Conservation (phyloP, 2,797 vertebrate species). For the Falco rusticolus region DNA sequence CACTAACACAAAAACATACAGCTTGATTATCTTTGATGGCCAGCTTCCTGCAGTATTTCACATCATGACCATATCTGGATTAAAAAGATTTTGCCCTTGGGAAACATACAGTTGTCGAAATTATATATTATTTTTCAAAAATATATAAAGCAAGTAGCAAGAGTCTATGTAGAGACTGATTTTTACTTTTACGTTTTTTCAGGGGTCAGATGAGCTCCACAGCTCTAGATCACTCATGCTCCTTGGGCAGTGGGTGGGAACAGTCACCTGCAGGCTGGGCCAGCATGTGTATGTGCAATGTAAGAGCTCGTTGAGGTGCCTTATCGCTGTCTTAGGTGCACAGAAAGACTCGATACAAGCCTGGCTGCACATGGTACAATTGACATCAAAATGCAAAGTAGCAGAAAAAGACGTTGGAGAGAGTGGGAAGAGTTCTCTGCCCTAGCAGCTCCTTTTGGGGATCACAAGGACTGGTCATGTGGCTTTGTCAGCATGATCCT, state of each 20-base stretch:
- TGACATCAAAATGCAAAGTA: neutral
- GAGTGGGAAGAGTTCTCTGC: neutral
- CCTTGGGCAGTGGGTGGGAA: neutral
- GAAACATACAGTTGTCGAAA: neutral
- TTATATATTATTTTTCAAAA: neutral
- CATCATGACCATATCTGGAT: neutral
- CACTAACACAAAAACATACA: neutral
- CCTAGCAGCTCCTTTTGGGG: neutral
- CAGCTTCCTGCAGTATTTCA: neutral
- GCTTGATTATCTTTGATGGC: neutral
- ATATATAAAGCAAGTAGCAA: neutral
- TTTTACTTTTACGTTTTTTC: neutral
- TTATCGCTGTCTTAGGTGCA: neutral
- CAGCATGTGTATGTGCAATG: rapidly evolving
- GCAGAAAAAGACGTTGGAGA: neutral
- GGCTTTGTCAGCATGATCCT: neutral
- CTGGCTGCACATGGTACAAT: rapidly evolving
- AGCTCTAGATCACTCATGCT: neutral
- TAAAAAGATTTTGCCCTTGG: neutral
- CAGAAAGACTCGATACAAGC: neutral
- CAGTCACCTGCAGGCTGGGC: neutral
- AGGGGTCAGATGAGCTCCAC: neutral
- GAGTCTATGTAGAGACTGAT: neutral
- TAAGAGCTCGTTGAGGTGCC: rapidly evolving
- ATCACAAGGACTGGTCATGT: neutral